Evolutionary conservation across 2,888 invertebrate genomes (phyloP), one percentile per base, ranked within the genome.

Genomic region (Digitonthophagus gazella): DNA sequence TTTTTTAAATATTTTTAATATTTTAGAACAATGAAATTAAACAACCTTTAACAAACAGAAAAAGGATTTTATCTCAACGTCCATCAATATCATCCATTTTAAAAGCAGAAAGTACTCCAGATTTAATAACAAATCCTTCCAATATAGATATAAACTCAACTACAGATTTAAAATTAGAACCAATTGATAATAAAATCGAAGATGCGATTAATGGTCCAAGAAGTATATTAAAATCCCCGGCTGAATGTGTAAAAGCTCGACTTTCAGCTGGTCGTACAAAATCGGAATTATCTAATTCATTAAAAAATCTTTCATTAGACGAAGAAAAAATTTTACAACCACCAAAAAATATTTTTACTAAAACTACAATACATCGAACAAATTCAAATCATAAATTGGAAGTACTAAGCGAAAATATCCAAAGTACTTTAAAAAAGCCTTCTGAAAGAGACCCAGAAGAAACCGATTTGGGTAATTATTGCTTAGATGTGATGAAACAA

Each of bases 181-280:
- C 79, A 3, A 69, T 73, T 44, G 65, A 71, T 72, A 56, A 66
- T 67, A 69, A 72, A 66, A 58, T 58, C 15, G 64, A 69, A 58
- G 68, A 69, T 5, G 14, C 18, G 1, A 20, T 63, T 5, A 66
- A 64, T 8, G 44, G 16, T 6, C 14, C 54, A 22, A 68, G 56
- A 18, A 64, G 66, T 14, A 75, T 78, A 16, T 82, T 86, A 4
- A 79, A 83, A 57, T 85, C 86, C 64, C 80, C 88, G 6, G 85
- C 85, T 0, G 86, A 87, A 78, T 85, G 84, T 15, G 85, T 88
- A 0, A 86, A 85, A 81, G 85, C 87, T 56, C 85, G 88, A 18
- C 84, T 87, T 81, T 85, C 87, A 1, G 84, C 85, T 44, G 80
- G 85, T 16, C 16, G 71, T 74, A 58, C 73, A 75, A 68, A 70